A percentile compares a stretch with the other conserved stretches of the same genome.
These are phyloP conservation scores for Subacronicta megacephala DNA, from an alignment of 2,888 invertebrate genomes.

Conservation along the genomic window DNA sequence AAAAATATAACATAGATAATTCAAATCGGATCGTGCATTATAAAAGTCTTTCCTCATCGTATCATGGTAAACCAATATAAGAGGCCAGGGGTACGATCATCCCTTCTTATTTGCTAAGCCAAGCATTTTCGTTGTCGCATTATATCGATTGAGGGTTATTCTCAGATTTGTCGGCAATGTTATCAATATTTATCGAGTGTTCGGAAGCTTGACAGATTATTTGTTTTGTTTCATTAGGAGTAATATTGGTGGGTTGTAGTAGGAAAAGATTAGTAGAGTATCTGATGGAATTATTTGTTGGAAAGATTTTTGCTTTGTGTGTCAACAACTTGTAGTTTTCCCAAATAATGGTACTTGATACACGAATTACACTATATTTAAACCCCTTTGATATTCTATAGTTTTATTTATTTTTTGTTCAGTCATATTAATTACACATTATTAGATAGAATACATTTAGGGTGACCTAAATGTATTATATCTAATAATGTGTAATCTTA, in stretches of 20 bases:
- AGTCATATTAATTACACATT: too few species aligned
- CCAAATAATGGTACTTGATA: too few species aligned
- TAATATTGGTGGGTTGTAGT: not conserved
- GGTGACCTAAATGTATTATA: too few species aligned
- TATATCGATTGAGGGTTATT: conserved; percentile 42
- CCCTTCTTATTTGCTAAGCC: conserved; percentile 61
- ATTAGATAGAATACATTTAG: too few species aligned
- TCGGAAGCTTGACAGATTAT: conserved; percentile 13
- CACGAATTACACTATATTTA: too few species aligned
- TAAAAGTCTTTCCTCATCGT: conserved; percentile 47
- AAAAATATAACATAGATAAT: too few species aligned
- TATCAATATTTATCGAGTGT: conserved; percentile 49
- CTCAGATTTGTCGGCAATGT: conserved; percentile 45
- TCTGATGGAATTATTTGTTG: not conserved
- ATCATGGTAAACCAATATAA: conserved; percentile 70
- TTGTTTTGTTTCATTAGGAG: conserved; percentile 18
- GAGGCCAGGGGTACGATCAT: conserved; percentile 55
- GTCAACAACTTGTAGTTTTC: too few species aligned
- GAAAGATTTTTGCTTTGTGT: too few species aligned
- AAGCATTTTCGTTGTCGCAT: conserved; percentile 54
- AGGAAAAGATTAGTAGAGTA: not conserved
- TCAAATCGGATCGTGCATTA: conserved; percentile 22
- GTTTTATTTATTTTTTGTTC: too few species aligned
- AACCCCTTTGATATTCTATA: too few species aligned
- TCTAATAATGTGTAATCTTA: too few species aligned